A percentile compares a stretch with the other conserved stretches of the same genome.
Conservation (phyloP, 2,888 invertebrate genomes). For the Melanophora roralis region DNA sequence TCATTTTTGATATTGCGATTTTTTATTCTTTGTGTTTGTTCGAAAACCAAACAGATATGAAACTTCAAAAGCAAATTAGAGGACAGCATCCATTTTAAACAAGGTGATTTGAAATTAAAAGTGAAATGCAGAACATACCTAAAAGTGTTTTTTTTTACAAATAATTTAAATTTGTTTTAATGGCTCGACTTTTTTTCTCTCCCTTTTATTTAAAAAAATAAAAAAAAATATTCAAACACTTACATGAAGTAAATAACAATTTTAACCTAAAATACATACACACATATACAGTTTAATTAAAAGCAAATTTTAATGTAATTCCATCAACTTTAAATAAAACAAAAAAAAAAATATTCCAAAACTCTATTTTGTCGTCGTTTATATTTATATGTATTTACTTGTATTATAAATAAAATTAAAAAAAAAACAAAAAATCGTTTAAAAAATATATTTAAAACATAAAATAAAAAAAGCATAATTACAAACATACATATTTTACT, state of each 20-base stretch:
- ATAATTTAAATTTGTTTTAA: constrained; percentile 10
- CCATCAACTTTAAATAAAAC: constrained; percentile 1
- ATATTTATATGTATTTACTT: constrained; percentile 38
- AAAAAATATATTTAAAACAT: not conserved
- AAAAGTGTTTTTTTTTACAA: constrained; percentile 42
- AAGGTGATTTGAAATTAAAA: no score
- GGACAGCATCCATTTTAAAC: no score
- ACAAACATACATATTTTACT: constrained; percentile 44
- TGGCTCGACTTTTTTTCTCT: constrained; percentile 3
- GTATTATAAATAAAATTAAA: constrained; percentile 38
- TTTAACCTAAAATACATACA: not conserved
- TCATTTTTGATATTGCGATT: no score
- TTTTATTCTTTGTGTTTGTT: no score
- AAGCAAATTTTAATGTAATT: constrained; percentile 40
- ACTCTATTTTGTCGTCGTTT: constrained; percentile 61
- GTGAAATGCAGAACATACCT: no score
- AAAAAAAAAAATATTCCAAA: constrained; percentile 25
- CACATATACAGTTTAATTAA: not conserved
- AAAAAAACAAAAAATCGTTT: not conserved
- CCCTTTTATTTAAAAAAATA: not conserved
- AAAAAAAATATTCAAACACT: not conserved
- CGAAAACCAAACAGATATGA: no score
- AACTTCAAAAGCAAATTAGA: no score
- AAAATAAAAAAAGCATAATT: constrained; percentile 19
- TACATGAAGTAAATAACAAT: not conserved